Conservation (phyloP, 2,888 invertebrate genomes). For the Lochmaea crataegi region DNA sequence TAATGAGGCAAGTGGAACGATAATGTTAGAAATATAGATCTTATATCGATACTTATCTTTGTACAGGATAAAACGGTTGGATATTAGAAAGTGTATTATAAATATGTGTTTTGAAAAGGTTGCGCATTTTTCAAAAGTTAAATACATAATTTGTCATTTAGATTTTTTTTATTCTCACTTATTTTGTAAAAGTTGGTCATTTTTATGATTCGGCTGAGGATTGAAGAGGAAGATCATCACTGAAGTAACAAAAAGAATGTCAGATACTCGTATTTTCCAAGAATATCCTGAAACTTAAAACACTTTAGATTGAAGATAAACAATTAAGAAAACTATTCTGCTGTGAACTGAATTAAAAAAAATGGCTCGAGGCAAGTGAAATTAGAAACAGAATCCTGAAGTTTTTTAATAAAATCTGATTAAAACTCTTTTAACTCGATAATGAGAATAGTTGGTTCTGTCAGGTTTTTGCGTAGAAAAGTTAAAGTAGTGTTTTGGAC, state of each 20-base stretch:
- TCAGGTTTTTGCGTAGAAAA: conserved; percentile 18
- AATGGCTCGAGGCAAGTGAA: conserved; percentile 31
- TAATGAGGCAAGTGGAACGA: conserved; percentile 5
- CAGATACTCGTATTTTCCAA: background rate
- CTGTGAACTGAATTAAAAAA: conserved; percentile 10
- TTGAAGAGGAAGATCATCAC: no score
- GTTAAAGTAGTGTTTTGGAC: conserved; percentile 6
- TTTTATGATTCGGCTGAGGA: no score
- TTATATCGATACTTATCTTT: background rate
- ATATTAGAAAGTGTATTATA: no score
- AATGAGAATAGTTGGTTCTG: conserved; percentile 39
- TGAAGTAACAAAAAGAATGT: no score
- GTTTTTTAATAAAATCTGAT: conserved; percentile 42
- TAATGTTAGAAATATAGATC: conserved; percentile 10
- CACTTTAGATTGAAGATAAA: conserved; percentile 30
- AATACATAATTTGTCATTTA: no score
- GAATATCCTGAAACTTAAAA: conserved; percentile 18
- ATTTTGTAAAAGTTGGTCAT: no score
- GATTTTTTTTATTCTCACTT: no score
- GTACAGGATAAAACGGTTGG: background rate
- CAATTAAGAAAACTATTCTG: conserved; percentile 33
- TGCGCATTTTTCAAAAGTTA: no score
- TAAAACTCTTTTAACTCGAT: conserved; percentile 38
- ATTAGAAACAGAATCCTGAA: conserved; percentile 39
- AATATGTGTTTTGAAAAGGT: no score